These are phyloP conservation scores for Clupea harengus DNA, from an alignment of 2,113 vertebrate species.

Conservation along the genomic window DNA sequence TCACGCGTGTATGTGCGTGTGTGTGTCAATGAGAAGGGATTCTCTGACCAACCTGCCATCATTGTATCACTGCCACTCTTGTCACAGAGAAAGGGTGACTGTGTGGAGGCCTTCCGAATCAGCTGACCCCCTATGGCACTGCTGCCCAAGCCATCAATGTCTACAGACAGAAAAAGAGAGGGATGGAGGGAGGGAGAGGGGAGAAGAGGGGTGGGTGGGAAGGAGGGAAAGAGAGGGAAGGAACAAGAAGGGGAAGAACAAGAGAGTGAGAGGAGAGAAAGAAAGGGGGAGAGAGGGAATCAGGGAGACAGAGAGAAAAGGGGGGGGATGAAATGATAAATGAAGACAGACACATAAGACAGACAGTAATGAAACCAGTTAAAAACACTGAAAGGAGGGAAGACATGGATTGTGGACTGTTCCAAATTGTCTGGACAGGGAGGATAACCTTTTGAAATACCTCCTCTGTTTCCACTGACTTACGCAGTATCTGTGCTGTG, in stretches of 20 bases:
- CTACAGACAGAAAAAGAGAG: slow-evolving; percentile 61
- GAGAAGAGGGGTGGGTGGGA: background rate
- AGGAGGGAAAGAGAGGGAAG: too few species aligned
- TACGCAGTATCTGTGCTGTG: background rate
- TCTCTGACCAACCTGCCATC: slow-evolving; percentile 77
- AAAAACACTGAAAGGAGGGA: too few species aligned
- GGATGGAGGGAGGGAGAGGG: background rate
- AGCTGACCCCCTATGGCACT: slow-evolving; percentile 90
- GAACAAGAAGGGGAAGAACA: background rate
- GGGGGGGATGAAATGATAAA: too few species aligned
- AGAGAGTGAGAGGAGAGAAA: too few species aligned
- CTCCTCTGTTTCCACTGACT: background rate
- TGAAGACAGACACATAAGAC: too few species aligned
- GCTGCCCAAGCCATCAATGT: slow-evolving; percentile 93
- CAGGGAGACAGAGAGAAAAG: too few species aligned
- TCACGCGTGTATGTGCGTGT: background rate
- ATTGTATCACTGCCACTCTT: slow-evolving; percentile 72
- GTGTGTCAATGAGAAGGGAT: background rate
- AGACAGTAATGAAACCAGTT: too few species aligned
- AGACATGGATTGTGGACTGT: background rate
- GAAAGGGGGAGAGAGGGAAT: too few species aligned
- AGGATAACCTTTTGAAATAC: background rate
- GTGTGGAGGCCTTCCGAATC: slow-evolving; percentile 77
- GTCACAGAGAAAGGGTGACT: slow-evolving; percentile 78
- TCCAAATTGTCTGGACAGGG: background rate